Conservation (phyloP, 2,797 vertebrate genomes). For the Avahi laniger region DNA sequence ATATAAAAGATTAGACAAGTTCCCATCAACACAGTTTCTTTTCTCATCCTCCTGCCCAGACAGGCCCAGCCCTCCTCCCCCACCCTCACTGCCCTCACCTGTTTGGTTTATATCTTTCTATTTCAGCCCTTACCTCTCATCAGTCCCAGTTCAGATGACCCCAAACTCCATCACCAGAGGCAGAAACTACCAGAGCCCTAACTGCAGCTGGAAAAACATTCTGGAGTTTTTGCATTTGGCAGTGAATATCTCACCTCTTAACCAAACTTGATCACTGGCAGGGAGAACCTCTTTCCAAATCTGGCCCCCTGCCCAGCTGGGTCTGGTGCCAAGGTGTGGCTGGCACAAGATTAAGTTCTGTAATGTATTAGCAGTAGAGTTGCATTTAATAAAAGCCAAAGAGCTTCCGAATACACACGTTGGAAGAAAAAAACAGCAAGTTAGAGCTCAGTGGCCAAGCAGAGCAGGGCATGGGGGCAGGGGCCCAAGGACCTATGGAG, state of each 20-base stretch:
- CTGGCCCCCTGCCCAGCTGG: neutral
- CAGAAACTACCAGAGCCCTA: neutral
- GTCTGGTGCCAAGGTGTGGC: neutral
- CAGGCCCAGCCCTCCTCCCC: neutral
- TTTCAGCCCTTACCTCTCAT: neutral
- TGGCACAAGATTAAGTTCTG: neutral
- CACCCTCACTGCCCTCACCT: neutral
- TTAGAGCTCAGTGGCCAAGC: neutral
- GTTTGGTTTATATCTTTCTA: neutral
- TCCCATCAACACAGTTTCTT: neutral
- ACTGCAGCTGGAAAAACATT: neutral
- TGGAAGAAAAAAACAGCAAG: neutral
- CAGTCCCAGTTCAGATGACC: neutral
- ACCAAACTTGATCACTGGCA: neutral
- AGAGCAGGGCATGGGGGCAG: neutral
- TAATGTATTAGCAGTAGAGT: slow-evolving; percentile 27
- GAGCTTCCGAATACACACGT: neutral
- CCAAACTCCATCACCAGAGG: neutral
- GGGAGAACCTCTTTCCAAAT: neutral
- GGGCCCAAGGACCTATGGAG: neutral
- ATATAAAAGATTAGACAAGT: neutral
- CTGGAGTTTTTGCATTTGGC: neutral
- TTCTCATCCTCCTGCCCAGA: neutral
- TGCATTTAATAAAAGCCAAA: slow-evolving; percentile 48
- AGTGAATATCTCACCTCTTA: slow-evolving; percentile 33